Base-by-base conservation (phyloP, 2,797 vertebrate genomes). In the Melopsittacus undulatus region DNA sequence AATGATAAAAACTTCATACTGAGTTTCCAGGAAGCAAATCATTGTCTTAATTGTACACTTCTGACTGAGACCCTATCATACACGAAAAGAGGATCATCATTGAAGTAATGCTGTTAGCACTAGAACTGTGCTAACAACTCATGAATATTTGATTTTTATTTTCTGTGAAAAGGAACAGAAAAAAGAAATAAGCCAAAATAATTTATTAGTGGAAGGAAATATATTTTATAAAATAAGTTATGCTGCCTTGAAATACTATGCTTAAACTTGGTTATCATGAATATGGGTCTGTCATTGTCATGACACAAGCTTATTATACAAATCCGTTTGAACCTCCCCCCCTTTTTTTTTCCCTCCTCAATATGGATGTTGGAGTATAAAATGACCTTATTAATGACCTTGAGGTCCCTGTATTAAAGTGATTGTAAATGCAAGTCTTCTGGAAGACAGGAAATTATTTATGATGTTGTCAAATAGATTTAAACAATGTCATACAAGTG, bases 311-410 rank as follows among this genome's bases (percentile, higher is more conserved):
- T 51, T 75, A 14, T 30, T 30, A 45, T 17, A 40, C 2, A 32
- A 43, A 57, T 38, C 1, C 11, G 6, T 2, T n/a, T 5, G 11
- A 70, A 67, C 10, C 1, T 1, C 1, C 54, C 9, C 14, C 6
- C 20, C 23, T n/a, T 46, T 49, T 38, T 27, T 29, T 36, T 30
- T 68, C 29, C 48, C 59, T 13, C 9, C 79, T 52, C 12, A 63
- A 3, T 70, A 24, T 42, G 3, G 79, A 72, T 32, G 2, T 10
- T 48, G 15, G 27, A 26, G 22, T 45, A 29, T 36, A 54, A 73
- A 67, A 68, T 84, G 3, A 36, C 24, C 14, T 73, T 54, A 43
- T 59, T 72, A 18, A 32, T 52, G 30, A 59, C 7, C 27, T 17
- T 48, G 27, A 67, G 13, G 67, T 32, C 13, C 10, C 68, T 36